Percentiles rank a stretch among this genome's conserved stretches.
Evolutionary conservation across 2,888 invertebrate genomes (phyloP).

Genomic region (Scrobipalpa costella): DNA sequence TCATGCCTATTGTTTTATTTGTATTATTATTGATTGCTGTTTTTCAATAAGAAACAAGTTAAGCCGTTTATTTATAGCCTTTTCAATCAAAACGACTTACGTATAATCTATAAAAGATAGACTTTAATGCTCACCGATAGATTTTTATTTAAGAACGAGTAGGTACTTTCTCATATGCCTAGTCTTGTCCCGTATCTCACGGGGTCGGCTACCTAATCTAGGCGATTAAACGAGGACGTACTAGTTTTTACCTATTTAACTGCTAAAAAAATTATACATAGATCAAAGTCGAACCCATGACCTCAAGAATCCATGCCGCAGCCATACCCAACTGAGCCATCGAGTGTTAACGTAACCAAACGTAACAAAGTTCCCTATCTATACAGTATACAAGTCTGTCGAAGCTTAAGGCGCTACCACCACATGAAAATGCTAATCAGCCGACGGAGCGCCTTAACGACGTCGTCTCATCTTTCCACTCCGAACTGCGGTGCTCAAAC

Average conservation of each 20-base stretch:
- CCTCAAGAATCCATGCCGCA: not conserved
- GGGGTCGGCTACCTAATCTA: too few relatives aligned
- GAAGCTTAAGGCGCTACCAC: slow-evolving; percentile 28
- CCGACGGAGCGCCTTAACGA: slow-evolving; percentile 29
- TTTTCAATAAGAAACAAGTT: not conserved
- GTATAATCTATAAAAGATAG: too few relatives aligned
- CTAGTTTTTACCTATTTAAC: too few relatives aligned
- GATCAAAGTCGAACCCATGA: not conserved
- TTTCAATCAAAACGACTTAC: too few relatives aligned
- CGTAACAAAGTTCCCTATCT: not conserved
- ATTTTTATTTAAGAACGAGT: too few relatives aligned
- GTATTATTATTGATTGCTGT: not conserved
- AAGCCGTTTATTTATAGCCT: too few relatives aligned
- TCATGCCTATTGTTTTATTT: too few relatives aligned
- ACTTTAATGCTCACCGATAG: too few relatives aligned
- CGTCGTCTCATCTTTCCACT: slow-evolving; percentile 39
- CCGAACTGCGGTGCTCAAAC: slow-evolving; percentile 34
- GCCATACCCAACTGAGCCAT: not conserved
- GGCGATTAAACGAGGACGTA: too few relatives aligned
- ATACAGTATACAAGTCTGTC: not conserved
- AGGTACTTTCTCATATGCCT: too few relatives aligned
- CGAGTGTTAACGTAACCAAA: not conserved
- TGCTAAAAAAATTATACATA: too few relatives aligned
- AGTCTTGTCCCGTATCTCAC: too few relatives aligned
- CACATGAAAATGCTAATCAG: slow-evolving; percentile 38